phyloP scores from a whole-genome alignment of 2,797 vertebrate species.

The Bufotes viridis region DNA sequence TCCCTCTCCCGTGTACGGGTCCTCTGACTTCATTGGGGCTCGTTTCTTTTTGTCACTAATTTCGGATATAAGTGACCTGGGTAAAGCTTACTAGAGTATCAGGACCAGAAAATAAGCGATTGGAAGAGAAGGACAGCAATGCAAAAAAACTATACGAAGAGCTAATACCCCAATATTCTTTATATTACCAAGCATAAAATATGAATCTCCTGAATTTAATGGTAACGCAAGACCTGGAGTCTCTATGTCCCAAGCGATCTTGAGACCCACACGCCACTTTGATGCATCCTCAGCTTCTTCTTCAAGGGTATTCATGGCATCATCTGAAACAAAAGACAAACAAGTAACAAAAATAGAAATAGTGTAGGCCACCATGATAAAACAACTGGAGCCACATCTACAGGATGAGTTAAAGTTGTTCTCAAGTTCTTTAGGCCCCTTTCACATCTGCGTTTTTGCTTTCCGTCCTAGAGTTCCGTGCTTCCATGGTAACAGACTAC shows the following conservation, averaged over 20 bases:
- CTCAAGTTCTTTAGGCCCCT: too few relatives aligned
- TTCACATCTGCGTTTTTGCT: too few relatives aligned
- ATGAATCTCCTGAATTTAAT: constrained; percentile 92
- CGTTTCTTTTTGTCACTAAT: background rate
- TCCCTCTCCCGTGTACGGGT: background rate
- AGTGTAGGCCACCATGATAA: too few relatives aligned
- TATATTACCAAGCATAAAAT: constrained; percentile 93
- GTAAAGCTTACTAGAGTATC: background rate
- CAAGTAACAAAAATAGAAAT: background rate
- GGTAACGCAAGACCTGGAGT: constrained; percentile 92
- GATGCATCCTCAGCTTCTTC: constrained; percentile 76
- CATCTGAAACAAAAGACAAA: constrained; percentile 65
- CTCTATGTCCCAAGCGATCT: constrained; percentile 97
- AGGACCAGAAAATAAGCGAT: background rate
- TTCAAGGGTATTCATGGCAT: constrained; percentile 69
- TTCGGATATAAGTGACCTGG: background rate
- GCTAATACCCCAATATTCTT: background rate
- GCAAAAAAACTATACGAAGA: background rate
- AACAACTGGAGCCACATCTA: too few relatives aligned
- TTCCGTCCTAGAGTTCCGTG: too few relatives aligned
- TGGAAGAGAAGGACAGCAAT: background rate
- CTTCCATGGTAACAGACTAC: too few relatives aligned
- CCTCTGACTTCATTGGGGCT: background rate
- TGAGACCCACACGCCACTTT: constrained; percentile 90
- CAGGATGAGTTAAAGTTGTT: too few relatives aligned